phyloP scores from a whole-genome alignment of 2,797 vertebrate species.

The Sandelia bainsii region DNA sequence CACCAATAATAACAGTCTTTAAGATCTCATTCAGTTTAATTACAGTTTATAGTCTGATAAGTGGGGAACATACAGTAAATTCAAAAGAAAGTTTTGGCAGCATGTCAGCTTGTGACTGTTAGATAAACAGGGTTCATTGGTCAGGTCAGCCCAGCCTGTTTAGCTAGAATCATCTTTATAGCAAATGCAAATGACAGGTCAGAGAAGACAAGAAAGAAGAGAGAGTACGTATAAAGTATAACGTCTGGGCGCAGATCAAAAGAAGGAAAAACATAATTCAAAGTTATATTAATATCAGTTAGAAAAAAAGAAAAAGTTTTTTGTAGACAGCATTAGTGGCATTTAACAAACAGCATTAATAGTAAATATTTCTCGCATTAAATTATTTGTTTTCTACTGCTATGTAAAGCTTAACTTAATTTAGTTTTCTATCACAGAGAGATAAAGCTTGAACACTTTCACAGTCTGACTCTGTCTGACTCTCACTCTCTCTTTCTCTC shows the following conservation, averaged over 20 bases:
- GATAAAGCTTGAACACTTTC: conserved; percentile 12
- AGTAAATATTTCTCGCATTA: too few relatives aligned
- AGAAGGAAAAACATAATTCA: too few relatives aligned
- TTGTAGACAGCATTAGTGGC: too few relatives aligned
- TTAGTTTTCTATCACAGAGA: background rate
- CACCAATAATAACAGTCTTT: background rate
- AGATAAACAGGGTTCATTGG: background rate
- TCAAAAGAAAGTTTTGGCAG: conserved; percentile 4
- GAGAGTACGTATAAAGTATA: conserved; percentile 7
- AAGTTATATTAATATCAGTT: too few relatives aligned
- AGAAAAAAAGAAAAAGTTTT: too few relatives aligned
- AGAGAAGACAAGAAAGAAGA: background rate
- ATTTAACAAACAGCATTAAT: too few relatives aligned
- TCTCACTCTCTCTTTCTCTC: too few relatives aligned
- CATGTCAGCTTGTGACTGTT: background rate
- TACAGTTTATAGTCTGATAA: background rate
- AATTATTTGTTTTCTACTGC: too few relatives aligned
- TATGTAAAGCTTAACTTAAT: too few relatives aligned
- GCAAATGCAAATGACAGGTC: background rate
- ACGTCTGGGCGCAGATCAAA: background rate
- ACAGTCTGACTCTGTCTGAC: conserved; percentile 1
- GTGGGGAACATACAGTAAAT: background rate
- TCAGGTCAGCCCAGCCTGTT: conserved; percentile 24
- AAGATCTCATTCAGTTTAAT: conserved; percentile 10
- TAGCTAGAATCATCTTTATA: background rate